Evolutionary conservation across 2,113 vertebrate genomes (phyloP).

Genomic region (Cyphomyrus plagiostoma): DNA sequence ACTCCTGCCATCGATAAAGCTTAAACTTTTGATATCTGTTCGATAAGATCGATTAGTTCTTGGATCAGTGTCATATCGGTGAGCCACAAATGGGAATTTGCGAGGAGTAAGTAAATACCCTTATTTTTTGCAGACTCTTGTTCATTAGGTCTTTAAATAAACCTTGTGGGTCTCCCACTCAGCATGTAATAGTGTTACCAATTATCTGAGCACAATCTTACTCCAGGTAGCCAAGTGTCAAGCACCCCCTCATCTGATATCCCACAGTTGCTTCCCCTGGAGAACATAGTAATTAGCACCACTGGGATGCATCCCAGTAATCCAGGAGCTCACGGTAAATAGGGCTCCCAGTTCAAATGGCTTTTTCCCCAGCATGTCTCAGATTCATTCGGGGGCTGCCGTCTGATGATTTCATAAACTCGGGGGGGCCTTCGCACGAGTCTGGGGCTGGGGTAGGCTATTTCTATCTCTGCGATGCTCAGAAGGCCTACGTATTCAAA

Average conservation of each 20-base stretch:
- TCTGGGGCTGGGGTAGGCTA: not conserved
- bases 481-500: not conserved
- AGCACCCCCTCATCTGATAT: slow-evolving; percentile 46
- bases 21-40: not conserved
- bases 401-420: slow-evolving; percentile 31
- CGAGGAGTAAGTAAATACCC: not conserved
- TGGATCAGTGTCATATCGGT: not conserved
- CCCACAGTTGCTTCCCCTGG: slow-evolving; percentile 43
- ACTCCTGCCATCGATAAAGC: not conserved
- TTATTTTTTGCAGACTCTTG: slow-evolving; percentile 52
- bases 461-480: not conserved
- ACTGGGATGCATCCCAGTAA: slow-evolving; percentile 59
- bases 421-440: slow-evolving; percentile 15
- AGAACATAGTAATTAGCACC: slow-evolving; percentile 65
- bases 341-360: slow-evolving; percentile 33
- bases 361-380: slow-evolving; percentile 37
- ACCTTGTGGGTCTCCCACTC: slow-evolving; percentile 49
- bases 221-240: slow-evolving; percentile 64
- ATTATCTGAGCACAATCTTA: slow-evolving; percentile 57
- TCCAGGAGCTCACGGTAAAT: slow-evolving; percentile 53
- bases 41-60: not conserved
- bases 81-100: not conserved
- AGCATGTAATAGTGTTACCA: slow-evolving; percentile 51
- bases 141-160: slow-evolving; percentile 47
- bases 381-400: slow-evolving; percentile 45